Evolutionary conservation across 92 coral and sea anemone species (phyloP).

Genomic region (Phenganax subtilis): DNA sequence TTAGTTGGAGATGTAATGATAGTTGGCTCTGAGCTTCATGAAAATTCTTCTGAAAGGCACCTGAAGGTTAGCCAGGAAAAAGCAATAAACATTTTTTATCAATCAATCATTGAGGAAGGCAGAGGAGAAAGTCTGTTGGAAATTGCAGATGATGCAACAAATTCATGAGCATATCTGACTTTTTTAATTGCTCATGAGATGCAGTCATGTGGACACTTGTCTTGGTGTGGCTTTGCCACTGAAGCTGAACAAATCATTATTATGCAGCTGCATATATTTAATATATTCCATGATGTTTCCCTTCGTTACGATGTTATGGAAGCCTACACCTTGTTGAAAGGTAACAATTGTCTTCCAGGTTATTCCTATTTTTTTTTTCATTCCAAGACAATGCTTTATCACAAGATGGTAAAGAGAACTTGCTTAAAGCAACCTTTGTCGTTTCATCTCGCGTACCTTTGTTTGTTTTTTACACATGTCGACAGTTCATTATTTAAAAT

Average conservation of each 20-base stretch:
- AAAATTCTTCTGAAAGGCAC: neutral
- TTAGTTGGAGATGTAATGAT: neutral
- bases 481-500: neutral
- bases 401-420: neutral
- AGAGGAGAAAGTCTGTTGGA: neutral
- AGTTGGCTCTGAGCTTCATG: neutral
- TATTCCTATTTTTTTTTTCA: neutral
- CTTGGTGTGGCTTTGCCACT: neutral
- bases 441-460: neutral
- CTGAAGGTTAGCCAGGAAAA: neutral
- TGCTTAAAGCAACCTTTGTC: neutral
- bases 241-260: neutral
- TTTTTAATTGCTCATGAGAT: conserved; percentile 4
- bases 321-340: neutral
- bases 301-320: neutral
- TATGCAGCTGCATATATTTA: neutral
- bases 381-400: neutral
- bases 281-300: neutral
- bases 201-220: neutral
- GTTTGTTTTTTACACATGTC: neutral
- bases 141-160: neutral
- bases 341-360: conserved; percentile 1
- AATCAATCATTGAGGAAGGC: neutral
- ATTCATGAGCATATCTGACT: neutral
- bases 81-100: neutral